Conservation (phyloP, 1,140 invertebrate species). For the Eciton burchellii region DNA sequence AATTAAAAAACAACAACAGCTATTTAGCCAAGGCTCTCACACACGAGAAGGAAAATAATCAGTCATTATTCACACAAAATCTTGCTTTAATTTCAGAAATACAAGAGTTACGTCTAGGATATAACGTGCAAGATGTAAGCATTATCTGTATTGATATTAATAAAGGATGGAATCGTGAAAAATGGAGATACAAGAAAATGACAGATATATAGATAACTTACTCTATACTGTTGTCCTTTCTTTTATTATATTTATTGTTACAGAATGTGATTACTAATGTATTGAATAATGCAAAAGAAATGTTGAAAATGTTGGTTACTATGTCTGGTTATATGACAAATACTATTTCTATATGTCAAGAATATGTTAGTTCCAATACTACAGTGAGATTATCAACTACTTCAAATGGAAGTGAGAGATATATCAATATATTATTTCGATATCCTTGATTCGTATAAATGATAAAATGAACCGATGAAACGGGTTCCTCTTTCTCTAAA, state of each 20-base stretch:
- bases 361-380: slow-evolving; percentile 59
- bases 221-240: slow-evolving; percentile 20
- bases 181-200: slow-evolving; percentile 3
- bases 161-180: too few species aligned
- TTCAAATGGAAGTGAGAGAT: slow-evolving; percentile 65
- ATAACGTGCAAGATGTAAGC: slow-evolving; percentile 77
- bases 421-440: neutral
- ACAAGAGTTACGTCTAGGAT: slow-evolving; percentile 72
- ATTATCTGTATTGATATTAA: neutral
- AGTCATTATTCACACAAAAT: slow-evolving; percentile 76
- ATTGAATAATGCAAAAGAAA: slow-evolving; percentile 76
- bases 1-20: slow-evolving; percentile 79
- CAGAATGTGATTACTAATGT: slow-evolving; percentile 73
- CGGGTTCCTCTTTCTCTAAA: neutral
- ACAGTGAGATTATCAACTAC: slow-evolving; percentile 51
- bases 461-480: neutral
- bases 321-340: slow-evolving; percentile 73
- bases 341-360: slow-evolving; percentile 76
- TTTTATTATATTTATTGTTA: slow-evolving; percentile 40
- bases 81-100: slow-evolving; percentile 72
- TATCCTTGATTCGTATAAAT: neutral
- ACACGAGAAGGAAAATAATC: slow-evolving; percentile 77
- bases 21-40: slow-evolving; percentile 78
- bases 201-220: slow-evolving; percentile 6
- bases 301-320: slow-evolving; percentile 74